Conservation (phyloP, 2,113 vertebrate species). For the Potamarius usumacintae region DNA sequence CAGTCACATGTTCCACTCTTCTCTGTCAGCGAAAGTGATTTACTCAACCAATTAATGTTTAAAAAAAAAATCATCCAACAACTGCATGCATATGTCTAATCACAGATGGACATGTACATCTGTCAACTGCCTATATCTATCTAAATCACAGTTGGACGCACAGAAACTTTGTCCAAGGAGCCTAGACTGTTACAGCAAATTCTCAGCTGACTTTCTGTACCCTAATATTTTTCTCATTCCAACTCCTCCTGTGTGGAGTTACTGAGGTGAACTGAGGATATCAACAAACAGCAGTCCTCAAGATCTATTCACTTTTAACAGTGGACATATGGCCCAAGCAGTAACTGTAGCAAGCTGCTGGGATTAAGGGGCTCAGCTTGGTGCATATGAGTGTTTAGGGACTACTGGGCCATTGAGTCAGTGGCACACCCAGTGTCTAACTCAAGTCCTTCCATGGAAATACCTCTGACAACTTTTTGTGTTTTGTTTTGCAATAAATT, state of each 20-base stretch:
- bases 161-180: slow-evolving; percentile 21
- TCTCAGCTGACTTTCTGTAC: slow-evolving; percentile 9
- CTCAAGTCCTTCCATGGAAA: background rate
- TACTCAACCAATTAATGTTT: slow-evolving; percentile 76
- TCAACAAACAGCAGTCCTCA: slow-evolving; percentile 23
- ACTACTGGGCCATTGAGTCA: slow-evolving; percentile 22
- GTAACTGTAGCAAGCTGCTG: slow-evolving; percentile 11
- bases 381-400: background rate
- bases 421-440: background rate
- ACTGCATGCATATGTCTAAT: slow-evolving; percentile 10
- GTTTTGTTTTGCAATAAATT: slow-evolving; percentile 59
- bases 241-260: slow-evolving; percentile 3
- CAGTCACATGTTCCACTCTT: slow-evolving; percentile 27
- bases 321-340: slow-evolving; percentile 14
- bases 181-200: slow-evolving; percentile 13
- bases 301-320: slow-evolving; percentile 30
- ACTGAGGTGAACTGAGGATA: slow-evolving; percentile 7
- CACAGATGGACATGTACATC: slow-evolving; percentile 36
- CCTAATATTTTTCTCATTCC: slow-evolving; percentile 14
- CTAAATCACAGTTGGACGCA: slow-evolving; percentile 34
- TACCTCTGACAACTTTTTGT: slow-evolving; percentile 37
- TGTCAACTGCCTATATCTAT: slow-evolving; percentile 54
- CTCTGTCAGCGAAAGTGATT: slow-evolving; percentile 67
- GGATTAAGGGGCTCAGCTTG: slow-evolving; percentile 29
- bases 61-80: slow-evolving; percentile 67